These are phyloP conservation scores for Tenrec ecaudatus DNA, from an alignment of 2,113 vertebrate species.

Conservation along the genomic window DNA sequence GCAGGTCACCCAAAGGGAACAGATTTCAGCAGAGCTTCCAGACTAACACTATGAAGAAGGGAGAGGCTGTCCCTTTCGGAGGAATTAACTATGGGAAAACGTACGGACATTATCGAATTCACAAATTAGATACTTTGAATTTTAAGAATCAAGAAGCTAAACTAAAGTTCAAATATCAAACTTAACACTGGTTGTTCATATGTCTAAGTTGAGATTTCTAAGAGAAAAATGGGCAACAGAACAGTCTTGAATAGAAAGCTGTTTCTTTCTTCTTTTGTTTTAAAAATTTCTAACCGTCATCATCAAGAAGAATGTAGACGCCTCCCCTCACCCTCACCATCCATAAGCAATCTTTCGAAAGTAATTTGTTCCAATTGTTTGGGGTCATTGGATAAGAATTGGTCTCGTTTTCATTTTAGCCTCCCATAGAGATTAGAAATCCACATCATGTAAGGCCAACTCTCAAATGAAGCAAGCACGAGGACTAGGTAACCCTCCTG, in stretches of 20 bases:
- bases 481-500: constrained; percentile 1
- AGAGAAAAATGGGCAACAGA: not conserved
- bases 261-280: not conserved
- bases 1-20: too few relatives aligned
- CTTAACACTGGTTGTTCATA: constrained; percentile 8
- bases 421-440: constrained; percentile 35
- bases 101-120: too few relatives aligned
- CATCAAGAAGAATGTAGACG: not conserved
- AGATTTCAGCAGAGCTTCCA: too few relatives aligned
- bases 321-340: not conserved
- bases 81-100: too few relatives aligned
- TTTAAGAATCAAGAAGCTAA: constrained; percentile 31
- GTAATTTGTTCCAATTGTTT: not conserved
- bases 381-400: constrained; percentile 39
- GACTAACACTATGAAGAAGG: too few relatives aligned
- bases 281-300: not conserved
- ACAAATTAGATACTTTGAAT: not conserved
- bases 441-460: constrained; percentile 48
- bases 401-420: not conserved
- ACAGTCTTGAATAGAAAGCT: not conserved
- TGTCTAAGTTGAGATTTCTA: constrained; percentile 46
- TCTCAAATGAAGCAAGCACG: not conserved
- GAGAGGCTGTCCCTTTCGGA: too few relatives aligned
- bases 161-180: not conserved
- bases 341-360: constrained; percentile 21